Conservation (phyloP, 2,888 invertebrate species). For the Sussaba pulchella region DNA sequence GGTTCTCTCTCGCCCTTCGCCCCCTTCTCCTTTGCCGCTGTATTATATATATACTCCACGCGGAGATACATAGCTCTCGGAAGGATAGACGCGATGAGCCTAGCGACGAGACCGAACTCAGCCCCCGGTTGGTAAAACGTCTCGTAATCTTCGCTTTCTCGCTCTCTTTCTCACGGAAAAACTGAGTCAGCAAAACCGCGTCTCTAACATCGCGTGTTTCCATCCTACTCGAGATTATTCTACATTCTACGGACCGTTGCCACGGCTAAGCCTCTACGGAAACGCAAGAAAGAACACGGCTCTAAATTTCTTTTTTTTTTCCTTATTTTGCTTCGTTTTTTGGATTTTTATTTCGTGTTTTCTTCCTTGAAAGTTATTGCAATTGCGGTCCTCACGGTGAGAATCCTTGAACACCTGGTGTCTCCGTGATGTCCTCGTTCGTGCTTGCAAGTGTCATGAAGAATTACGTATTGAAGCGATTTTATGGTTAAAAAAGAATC, state of each 20-base stretch:
- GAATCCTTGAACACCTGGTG: slow-evolving; percentile 57
- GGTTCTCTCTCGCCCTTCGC: slow-evolving; percentile 34
- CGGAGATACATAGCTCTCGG: slow-evolving; percentile 60
- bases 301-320: background rate
- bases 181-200: background rate
- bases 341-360: too few species aligned
- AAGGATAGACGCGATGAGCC: slow-evolving; percentile 55
- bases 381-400: slow-evolving; percentile 18
- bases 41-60: slow-evolving; percentile 46
- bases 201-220: slow-evolving; percentile 32
- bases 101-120: slow-evolving; percentile 41
- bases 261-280: slow-evolving; percentile 11
- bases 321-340: too few species aligned
- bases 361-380: slow-evolving; percentile 25
- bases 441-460: slow-evolving; percentile 34
- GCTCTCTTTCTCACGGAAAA: background rate
- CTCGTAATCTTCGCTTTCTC: slow-evolving; percentile 11
- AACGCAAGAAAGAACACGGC: slow-evolving; percentile 7
- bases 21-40: slow-evolving; percentile 36
- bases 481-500: slow-evolving; percentile 58
- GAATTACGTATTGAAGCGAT: slow-evolving; percentile 64
- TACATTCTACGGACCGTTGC: slow-evolving; percentile 34
- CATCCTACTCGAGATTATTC: slow-evolving; percentile 51
- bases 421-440: slow-evolving; percentile 19
- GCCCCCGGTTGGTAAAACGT: slow-evolving; percentile 47